Percentiles rank a stretch among this genome's conserved stretches.
These are phyloP conservation scores for Dryocosmus kuriphilus DNA, from an alignment of 2,888 invertebrate species.

Conservation along the genomic window DNA sequence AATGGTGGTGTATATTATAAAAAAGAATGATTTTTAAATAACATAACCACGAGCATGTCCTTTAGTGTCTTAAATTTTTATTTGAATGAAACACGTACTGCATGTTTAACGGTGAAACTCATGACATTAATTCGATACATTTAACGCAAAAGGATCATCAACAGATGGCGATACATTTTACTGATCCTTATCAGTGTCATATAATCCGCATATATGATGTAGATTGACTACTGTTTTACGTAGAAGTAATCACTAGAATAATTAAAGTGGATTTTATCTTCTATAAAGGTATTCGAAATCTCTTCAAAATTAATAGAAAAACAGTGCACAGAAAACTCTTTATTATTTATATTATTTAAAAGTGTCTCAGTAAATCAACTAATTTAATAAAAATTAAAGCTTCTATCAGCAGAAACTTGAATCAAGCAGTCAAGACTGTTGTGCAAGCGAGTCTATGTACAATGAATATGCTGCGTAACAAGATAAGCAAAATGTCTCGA, in stretches of 20 bases:
- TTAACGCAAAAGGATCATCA: background rate
- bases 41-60: too few relatives aligned
- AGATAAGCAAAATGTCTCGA: constrained; percentile 13
- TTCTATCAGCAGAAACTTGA: background rate
- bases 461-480: constrained; percentile 17
- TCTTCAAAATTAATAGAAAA: too few relatives aligned
- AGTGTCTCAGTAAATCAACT: background rate
- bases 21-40: too few relatives aligned
- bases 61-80: too few relatives aligned
- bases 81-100: background rate
- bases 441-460: background rate
- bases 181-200: background rate
- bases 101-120: background rate
- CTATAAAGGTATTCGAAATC: too few relatives aligned
- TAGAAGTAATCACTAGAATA: too few relatives aligned
- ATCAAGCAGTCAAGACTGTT: constrained; percentile 22
- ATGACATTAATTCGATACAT: background rate
- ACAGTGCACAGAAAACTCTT: too few relatives aligned
- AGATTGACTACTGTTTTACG: background rate
- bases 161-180: background rate
- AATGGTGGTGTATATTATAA: too few relatives aligned
- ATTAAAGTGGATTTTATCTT: too few relatives aligned
- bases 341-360: background rate
- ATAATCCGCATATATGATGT: too few relatives aligned
- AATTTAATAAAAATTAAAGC: background rate